Evolutionary conservation across 2,797 vertebrate species (phyloP).

Genomic region (Jordanella pulchra): DNA sequence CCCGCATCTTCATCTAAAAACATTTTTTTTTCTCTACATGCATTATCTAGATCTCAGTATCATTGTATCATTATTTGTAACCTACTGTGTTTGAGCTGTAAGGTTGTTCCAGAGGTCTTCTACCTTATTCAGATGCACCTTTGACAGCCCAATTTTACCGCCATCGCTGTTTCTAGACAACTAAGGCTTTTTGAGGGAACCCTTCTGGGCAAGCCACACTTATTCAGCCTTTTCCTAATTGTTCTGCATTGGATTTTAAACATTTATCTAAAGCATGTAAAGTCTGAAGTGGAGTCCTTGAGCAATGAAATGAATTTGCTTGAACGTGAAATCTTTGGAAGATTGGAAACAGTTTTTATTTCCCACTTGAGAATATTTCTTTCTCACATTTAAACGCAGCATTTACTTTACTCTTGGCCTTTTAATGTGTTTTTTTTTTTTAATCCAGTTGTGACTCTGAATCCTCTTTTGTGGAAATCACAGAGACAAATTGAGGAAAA

Average conservation of each 20-base stretch:
- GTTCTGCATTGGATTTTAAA: too few relatives aligned
- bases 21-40: background rate
- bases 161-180: too few relatives aligned
- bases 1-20: background rate
- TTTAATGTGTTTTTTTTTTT: background rate
- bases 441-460: conserved; percentile 6
- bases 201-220: too few relatives aligned
- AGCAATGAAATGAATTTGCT: background rate
- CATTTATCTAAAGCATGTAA: background rate
- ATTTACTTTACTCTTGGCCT: background rate
- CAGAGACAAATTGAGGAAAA: conserved; percentile 9
- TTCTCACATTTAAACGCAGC: background rate
- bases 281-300: background rate
- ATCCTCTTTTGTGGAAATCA: conserved; percentile 22
- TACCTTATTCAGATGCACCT: background rate
- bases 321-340: background rate
- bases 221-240: background rate
- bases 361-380: background rate
- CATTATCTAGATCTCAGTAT: background rate
- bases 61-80: too few relatives aligned
- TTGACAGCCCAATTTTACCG: background rate
- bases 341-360: background rate
- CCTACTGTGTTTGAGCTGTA: background rate
- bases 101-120: too few relatives aligned
- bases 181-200: too few relatives aligned